These are phyloP conservation scores for Pleuronectes platessa DNA, from an alignment of 2,113 vertebrate species.

Conservation along the genomic window DNA sequence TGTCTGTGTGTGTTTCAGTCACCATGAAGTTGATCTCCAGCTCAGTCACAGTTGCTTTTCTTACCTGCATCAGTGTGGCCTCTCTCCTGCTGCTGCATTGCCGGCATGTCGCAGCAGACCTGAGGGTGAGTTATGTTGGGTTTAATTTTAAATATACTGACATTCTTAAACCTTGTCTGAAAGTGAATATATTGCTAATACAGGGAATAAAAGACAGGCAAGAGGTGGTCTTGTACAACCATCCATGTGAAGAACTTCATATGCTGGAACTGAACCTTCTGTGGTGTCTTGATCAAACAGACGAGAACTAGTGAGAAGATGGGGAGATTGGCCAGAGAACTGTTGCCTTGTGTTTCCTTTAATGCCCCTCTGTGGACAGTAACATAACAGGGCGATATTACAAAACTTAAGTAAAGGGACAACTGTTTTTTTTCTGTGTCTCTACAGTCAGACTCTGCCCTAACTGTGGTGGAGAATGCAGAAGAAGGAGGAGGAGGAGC, in stretches of 20 bases:
- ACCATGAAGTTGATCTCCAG: constrained; percentile 21
- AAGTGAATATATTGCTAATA: too few relatives aligned
- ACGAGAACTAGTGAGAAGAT: not conserved
- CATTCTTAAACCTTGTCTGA: not conserved
- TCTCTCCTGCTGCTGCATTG: constrained; percentile 15
- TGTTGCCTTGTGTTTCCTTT: too few relatives aligned
- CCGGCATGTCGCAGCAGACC: not conserved
- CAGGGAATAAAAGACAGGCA: not conserved
- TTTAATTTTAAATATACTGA: not conserved
- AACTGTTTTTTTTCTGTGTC: not conserved
- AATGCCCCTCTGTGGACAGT: too few relatives aligned
- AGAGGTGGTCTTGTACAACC: not conserved
- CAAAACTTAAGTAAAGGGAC: too few relatives aligned
- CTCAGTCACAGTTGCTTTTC: not conserved
- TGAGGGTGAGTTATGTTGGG: constrained; percentile 36
- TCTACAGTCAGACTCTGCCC: constrained; percentile 67
- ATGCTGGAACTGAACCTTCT: too few relatives aligned
- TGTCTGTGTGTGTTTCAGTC: constrained; percentile 3
- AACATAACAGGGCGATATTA: too few relatives aligned
- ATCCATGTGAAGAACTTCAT: not conserved
- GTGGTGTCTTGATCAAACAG: not conserved
- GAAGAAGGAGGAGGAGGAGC: constrained; percentile 32
- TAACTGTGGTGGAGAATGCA: constrained; percentile 67
- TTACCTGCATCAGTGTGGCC: not conserved
- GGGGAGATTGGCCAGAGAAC: too few relatives aligned